Percentiles rank a stretch among this genome's conserved stretches.
phyloP scores from a whole-genome alignment of 1,140 invertebrate species.

The Brachionus rotundiformis region DNA sequence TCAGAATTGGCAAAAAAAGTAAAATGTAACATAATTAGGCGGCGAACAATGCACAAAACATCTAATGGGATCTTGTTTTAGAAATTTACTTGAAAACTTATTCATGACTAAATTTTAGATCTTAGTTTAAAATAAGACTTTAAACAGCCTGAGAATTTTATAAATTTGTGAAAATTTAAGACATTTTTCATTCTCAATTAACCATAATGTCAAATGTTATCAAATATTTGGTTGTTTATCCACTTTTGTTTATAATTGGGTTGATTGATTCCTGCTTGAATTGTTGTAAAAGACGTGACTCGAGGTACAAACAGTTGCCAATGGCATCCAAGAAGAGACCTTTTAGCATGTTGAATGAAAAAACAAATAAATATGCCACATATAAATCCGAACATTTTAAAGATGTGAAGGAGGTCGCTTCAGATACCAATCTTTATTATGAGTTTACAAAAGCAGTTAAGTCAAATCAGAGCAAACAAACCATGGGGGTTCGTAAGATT shows the following conservation, averaged over 20 bases:
- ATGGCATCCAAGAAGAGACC: neutral
- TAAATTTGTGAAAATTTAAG: neutral
- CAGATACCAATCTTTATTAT: neutral
- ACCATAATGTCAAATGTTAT: conserved; percentile 27
- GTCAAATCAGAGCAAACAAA: neutral
- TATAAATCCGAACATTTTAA: conserved; percentile 2
- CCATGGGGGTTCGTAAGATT: conserved; percentile 71
- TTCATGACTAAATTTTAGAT: conserved; percentile 21
- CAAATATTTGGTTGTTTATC: conserved; percentile 44
- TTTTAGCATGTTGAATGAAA: conserved; percentile 17
- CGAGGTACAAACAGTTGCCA: conserved; percentile 27
- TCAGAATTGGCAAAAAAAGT: neutral
- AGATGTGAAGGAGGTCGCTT: neutral
- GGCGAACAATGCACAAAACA: neutral
- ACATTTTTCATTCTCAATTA: conserved; percentile 12
- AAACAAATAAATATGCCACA: neutral
- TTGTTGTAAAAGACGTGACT: neutral
- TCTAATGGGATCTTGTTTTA: neutral
- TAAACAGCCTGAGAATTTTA: neutral
- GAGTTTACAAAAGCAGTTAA: neutral
- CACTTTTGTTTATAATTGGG: neutral
- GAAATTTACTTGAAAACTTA: neutral
- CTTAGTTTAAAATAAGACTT: neutral
- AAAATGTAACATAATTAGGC: conserved; percentile 9
- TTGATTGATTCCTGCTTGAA: conserved; percentile 26